These are phyloP conservation scores for Epinotia brunnichana DNA, from an alignment of 2,888 invertebrate genomes.

Conservation along the genomic window DNA sequence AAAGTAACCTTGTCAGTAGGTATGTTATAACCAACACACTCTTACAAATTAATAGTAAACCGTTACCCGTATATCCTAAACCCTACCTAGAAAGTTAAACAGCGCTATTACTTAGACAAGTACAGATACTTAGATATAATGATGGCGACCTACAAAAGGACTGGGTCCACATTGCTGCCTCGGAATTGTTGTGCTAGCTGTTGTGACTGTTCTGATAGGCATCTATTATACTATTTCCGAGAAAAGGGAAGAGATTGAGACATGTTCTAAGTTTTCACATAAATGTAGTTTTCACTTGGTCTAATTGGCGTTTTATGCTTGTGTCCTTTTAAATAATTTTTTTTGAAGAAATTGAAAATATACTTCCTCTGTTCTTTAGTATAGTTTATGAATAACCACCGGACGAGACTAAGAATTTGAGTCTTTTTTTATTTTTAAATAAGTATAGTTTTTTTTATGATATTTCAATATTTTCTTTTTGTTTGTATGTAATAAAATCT, in stretches of 20 bases:
- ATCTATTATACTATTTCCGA: slow-evolving; percentile 11
- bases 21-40: too few relatives aligned
- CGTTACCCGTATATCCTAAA: slow-evolving; percentile 20
- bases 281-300: too few relatives aligned
- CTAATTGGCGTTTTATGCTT: too few relatives aligned
- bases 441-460: too few relatives aligned
- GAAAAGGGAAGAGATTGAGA: neutral
- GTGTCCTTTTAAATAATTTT: too few relatives aligned
- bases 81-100: slow-evolving; percentile 40
- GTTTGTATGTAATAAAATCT: too few relatives aligned
- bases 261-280: neutral
- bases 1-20: too few relatives aligned
- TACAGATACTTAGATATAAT: slow-evolving; percentile 37
- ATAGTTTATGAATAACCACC: neutral
- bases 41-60: neutral
- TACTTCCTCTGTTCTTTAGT: too few relatives aligned
- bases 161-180: slow-evolving; percentile 32
- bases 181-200: slow-evolving; percentile 9
- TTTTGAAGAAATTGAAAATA: too few relatives aligned
- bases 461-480: too few relatives aligned
- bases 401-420: too few relatives aligned
- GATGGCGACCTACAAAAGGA: slow-evolving; percentile 35
- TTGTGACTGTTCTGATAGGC: neutral
- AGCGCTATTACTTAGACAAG: slow-evolving; percentile 33
- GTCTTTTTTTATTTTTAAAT: too few relatives aligned